Conservation (phyloP, 2,113 vertebrate species). For the Capra hircus region DNA sequence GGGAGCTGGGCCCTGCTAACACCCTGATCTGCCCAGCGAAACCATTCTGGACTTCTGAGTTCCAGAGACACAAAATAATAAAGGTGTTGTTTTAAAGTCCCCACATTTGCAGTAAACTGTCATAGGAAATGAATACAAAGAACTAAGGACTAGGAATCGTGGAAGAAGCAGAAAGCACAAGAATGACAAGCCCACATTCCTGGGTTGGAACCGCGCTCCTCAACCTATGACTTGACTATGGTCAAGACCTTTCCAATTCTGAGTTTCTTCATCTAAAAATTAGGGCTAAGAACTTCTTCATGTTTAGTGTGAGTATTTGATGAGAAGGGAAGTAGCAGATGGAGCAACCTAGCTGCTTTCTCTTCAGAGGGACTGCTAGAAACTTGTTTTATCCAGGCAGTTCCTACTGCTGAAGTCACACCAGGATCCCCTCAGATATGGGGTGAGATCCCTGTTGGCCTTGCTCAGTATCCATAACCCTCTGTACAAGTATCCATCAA, state of each 20-base stretch:
- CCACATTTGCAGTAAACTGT: fast-evolving
- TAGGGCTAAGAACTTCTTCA: background rate
- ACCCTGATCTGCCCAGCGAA: background rate
- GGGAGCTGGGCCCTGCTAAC: background rate
- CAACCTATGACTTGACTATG: background rate
- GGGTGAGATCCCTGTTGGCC: background rate
- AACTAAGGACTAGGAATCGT: background rate
- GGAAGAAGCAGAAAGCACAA: background rate
- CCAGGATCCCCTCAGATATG: background rate
- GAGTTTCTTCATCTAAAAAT: background rate
- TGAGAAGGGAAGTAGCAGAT: background rate
- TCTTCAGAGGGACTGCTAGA: background rate
- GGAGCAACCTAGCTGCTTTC: background rate
- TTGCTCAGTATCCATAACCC: background rate
- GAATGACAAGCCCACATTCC: background rate
- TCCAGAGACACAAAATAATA: background rate
- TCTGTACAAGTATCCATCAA: background rate
- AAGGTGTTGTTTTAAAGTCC: background rate
- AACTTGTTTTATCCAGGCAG: background rate
- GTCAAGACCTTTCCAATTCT: background rate
- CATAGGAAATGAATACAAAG: background rate
- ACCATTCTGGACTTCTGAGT: background rate
- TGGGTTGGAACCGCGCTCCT: background rate
- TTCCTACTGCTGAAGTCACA: too few relatives aligned
- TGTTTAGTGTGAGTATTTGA: background rate